phyloP scores from a whole-genome alignment of 2,113 vertebrate genomes.

The Corvus moneduloides region DNA sequence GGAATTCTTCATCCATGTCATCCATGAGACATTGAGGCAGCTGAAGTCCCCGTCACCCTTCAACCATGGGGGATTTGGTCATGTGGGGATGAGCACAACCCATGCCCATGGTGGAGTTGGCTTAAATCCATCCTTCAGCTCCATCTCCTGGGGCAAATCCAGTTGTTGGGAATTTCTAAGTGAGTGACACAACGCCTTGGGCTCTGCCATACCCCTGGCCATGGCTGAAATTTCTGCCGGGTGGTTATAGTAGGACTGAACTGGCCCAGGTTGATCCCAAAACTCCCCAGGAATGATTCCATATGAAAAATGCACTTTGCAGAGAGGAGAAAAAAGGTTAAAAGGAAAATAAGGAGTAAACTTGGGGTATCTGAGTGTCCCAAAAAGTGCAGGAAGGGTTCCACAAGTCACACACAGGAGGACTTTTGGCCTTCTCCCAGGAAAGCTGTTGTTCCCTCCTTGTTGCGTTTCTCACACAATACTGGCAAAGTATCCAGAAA shows the following conservation, averaged over 20 bases:
- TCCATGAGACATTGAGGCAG: background rate
- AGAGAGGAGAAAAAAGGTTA: background rate
- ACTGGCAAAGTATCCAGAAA: background rate
- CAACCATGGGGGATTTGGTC: fast-evolving
- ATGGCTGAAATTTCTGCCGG: fast-evolving
- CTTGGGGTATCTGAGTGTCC: background rate
- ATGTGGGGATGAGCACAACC: fast-evolving
- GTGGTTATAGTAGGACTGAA: background rate
- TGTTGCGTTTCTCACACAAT: background rate
- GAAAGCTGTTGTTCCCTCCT: background rate
- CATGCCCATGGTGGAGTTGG: too few species aligned
- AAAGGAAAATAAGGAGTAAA: background rate
- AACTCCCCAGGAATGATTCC: background rate
- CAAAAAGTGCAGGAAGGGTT: background rate
- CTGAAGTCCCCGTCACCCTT: background rate
- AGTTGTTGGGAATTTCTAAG: background rate
- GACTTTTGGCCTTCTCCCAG: background rate
- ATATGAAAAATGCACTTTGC: background rate
- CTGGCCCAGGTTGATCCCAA: too few species aligned
- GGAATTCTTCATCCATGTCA: background rate
- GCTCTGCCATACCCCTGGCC: background rate
- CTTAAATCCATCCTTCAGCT: background rate
- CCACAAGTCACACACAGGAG: background rate
- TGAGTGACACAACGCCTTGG: too few species aligned
- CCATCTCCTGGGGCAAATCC: background rate